Percentiles rank a stretch among this genome's conserved stretches.
These are phyloP conservation scores for Etheostoma cragini DNA, from an alignment of 2,113 vertebrate genomes.

Conservation along the genomic window DNA sequence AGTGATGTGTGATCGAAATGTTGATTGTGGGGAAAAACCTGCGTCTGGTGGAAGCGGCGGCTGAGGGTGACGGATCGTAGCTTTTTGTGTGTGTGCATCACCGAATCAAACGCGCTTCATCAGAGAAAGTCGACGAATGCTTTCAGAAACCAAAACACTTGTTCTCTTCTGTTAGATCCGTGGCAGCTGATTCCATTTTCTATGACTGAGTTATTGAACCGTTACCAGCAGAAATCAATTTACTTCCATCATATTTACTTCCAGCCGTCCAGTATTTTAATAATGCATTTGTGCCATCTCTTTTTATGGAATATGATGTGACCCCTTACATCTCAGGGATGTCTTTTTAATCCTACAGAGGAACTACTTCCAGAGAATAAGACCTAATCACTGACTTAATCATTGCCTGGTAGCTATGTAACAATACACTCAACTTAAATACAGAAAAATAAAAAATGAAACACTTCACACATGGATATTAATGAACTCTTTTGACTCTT, in stretches of 20 bases:
- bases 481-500: constrained; percentile 49
- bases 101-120: constrained; percentile 25
- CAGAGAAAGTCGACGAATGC: constrained; percentile 22
- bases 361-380: constrained; percentile 27
- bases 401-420: background rate
- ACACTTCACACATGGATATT: constrained; percentile 38
- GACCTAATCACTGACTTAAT: constrained; percentile 3
- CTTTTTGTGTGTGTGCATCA: constrained; percentile 33
- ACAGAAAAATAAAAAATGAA: constrained; percentile 21
- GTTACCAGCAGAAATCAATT: constrained; percentile 22
- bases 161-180: constrained; percentile 12
- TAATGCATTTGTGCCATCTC: constrained; percentile 29
- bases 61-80: constrained; percentile 31
- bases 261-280: constrained; percentile 18
- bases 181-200: constrained; percentile 18
- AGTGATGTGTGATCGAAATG: constrained; percentile 55
- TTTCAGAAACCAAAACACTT: background rate
- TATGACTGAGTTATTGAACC: constrained; percentile 36
- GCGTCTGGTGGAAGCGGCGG: constrained; percentile 29
- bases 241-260: constrained; percentile 17
- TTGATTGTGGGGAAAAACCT: constrained; percentile 46
- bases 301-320: constrained; percentile 29
- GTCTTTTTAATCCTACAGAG: constrained; percentile 22
- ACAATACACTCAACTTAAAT: background rate
- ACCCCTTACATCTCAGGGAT: constrained; percentile 14